Evolutionary conservation across 2,113 vertebrate species (phyloP).

Genomic region (Mellivora capensis): DNA sequence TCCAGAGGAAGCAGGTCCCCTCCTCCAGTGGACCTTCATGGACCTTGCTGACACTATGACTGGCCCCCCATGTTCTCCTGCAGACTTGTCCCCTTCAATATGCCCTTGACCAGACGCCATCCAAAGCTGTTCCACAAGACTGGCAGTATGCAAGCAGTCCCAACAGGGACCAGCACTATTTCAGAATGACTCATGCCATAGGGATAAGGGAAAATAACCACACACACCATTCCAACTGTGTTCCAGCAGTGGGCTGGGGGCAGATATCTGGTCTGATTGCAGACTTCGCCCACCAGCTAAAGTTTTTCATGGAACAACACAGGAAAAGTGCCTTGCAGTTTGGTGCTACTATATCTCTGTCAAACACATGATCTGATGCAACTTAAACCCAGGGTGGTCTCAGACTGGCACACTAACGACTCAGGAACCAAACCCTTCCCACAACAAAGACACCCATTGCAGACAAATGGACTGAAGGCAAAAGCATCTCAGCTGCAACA

Average conservation of each 20-base stretch:
- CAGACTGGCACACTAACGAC: background rate
- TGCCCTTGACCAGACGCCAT: background rate
- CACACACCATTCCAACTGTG: background rate
- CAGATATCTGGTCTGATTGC: background rate
- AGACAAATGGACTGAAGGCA: background rate
- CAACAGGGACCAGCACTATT: background rate
- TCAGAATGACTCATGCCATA: background rate
- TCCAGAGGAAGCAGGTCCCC: background rate
- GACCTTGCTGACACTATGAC: background rate
- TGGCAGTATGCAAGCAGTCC: background rate
- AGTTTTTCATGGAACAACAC: background rate
- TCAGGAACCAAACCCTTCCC: background rate
- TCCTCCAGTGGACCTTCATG: background rate
- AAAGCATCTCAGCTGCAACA: background rate
- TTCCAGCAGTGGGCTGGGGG: background rate
- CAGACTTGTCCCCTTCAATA: background rate
- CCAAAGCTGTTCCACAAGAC: background rate
- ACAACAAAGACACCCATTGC: background rate
- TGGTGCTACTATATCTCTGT: background rate
- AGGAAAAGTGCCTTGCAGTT: background rate
- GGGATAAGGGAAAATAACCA: background rate
- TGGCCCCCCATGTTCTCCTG: background rate
- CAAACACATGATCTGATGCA: background rate
- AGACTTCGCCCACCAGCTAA: background rate
- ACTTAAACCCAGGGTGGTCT: background rate